Evolutionary conservation across 2,888 invertebrate genomes (phyloP).

Genomic region (Trissolcus brochymenae): DNA sequence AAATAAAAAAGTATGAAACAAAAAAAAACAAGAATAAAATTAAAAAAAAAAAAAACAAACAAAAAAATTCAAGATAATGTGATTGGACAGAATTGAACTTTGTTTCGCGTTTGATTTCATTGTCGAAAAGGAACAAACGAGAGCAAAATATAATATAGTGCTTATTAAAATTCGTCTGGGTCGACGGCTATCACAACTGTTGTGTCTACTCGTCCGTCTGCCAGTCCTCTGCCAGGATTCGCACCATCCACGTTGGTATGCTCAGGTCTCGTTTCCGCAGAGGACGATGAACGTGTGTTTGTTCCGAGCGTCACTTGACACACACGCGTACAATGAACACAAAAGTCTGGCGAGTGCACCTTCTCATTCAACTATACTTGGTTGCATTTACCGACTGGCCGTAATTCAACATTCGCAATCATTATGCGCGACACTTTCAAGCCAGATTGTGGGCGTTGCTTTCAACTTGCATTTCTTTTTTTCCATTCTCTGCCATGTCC

Average conservation of each 20-base stretch:
- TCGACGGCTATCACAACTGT: constrained; percentile 75
- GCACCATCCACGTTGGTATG: constrained; percentile 4
- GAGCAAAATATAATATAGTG: constrained; percentile 36
- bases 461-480: constrained; percentile 6
- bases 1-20: constrained; percentile 36
- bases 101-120: constrained; percentile 63
- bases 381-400: constrained; percentile 47
- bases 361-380: constrained; percentile 26
- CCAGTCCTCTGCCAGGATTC: constrained; percentile 62
- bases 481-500: background rate
- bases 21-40: constrained; percentile 61
- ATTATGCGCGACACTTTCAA: constrained; percentile 27
- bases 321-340: constrained; percentile 63
- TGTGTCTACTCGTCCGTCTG: constrained; percentile 65
- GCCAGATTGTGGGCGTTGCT: constrained; percentile 31
- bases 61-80: constrained; percentile 6
- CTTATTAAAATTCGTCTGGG: constrained; percentile 67
- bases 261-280: constrained; percentile 11
- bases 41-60: constrained; percentile 67
- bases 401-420: constrained; percentile 28
- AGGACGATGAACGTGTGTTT: constrained; percentile 42
- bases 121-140: constrained; percentile 72
- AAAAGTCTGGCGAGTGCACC: constrained; percentile 61
- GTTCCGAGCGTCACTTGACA: constrained; percentile 45
- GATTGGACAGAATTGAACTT: constrained; percentile 17